phyloP scores from a whole-genome alignment of 1,140 invertebrate species.

The Drosophila nasuta region DNA sequence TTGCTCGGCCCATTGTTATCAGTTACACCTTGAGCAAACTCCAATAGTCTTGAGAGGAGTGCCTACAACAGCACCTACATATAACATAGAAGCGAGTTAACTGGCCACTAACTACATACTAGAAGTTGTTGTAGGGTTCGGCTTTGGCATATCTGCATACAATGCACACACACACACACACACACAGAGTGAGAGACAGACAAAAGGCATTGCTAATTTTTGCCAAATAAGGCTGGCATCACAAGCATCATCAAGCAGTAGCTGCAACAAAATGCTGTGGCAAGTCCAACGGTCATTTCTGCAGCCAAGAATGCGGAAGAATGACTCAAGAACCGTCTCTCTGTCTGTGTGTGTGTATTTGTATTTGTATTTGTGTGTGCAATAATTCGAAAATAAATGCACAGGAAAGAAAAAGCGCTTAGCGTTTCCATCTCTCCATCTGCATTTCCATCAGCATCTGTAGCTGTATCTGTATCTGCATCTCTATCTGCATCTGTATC shows the following conservation, averaged over 20 bases:
- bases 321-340: constrained; percentile 70
- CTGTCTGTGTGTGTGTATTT: too few relatives aligned
- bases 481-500: too few relatives aligned
- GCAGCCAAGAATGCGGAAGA: constrained; percentile 78
- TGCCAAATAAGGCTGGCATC: constrained; percentile 62
- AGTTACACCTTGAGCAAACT: constrained; percentile 35
- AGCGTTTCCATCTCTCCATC: constrained; percentile 61
- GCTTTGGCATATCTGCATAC: constrained; percentile 62
- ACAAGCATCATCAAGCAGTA: constrained; percentile 40
- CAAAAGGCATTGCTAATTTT: constrained; percentile 71
- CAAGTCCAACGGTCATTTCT: constrained; percentile 70
- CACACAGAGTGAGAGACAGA: neutral
- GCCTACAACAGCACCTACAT: constrained; percentile 1
- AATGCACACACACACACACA: constrained; percentile 30
- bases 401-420: constrained; percentile 66
- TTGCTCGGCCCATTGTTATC: constrained; percentile 63
- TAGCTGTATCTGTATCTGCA: constrained; percentile 50
- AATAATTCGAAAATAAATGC: constrained; percentile 83
- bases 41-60: constrained; percentile 37
- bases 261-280: constrained; percentile 9
- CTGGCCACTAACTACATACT: neutral
- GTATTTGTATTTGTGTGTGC: constrained; percentile 30
- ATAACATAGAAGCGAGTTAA: neutral
- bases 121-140: neutral
- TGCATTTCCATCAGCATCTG: constrained; percentile 42